phyloP scores from a whole-genome alignment of 2,888 invertebrate genomes.

The Andrena marginata region DNA sequence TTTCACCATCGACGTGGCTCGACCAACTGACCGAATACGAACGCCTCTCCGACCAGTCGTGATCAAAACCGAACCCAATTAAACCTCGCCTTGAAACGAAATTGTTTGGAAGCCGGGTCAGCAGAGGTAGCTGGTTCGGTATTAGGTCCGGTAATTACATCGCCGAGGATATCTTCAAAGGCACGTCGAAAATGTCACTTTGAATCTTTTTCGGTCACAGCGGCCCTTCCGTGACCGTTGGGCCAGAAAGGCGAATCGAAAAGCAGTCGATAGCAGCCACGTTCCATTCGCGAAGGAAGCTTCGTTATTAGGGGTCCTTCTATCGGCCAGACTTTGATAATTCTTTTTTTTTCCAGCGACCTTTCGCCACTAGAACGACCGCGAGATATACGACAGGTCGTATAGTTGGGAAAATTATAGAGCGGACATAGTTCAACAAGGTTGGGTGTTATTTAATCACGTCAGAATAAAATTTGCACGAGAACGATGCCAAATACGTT shows the following conservation, averaged over 20 bases:
- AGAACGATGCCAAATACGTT: constrained; percentile 29
- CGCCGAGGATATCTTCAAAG: constrained; percentile 40
- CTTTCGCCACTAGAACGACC: neutral
- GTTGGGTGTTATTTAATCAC: no score
- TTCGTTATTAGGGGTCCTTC: neutral
- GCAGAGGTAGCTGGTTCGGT: neutral
- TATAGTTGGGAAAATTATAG: neutral
- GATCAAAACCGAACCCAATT: constrained; percentile 38
- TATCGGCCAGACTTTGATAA: neutral
- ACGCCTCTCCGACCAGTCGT: constrained; percentile 2
- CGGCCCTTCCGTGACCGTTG: neutral
- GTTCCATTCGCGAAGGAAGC: neutral
- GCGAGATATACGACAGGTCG: neutral
- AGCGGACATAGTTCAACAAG: neutral
- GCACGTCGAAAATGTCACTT: constrained; percentile 28
- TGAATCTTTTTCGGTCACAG: constrained; percentile 23
- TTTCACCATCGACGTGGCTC: neutral
- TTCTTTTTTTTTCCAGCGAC: neutral
- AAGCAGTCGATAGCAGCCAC: constrained; percentile 30
- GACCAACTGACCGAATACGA: constrained; percentile 37
- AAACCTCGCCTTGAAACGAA: constrained; percentile 29
- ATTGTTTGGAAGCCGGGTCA: constrained; percentile 22
- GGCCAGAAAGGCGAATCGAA: constrained; percentile 17
- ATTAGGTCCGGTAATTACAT: constrained; percentile 39
- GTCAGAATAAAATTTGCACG: constrained; percentile 41